Conservation (phyloP, 2,888 invertebrate species). For the Zygaena filipendulae region DNA sequence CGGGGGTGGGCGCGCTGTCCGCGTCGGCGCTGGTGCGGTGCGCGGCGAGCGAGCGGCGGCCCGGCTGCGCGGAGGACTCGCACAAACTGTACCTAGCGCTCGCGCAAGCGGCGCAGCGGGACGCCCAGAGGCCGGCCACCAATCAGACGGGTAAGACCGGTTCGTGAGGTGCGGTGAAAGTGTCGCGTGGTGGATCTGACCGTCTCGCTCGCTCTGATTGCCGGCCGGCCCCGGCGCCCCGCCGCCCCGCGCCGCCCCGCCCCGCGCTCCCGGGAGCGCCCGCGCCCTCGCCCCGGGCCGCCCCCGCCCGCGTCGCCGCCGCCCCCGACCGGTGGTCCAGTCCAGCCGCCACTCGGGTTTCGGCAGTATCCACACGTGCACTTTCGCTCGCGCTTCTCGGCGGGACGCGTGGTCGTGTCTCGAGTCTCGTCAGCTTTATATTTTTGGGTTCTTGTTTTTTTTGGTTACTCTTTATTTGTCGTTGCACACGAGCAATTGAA, state of each 20-base stretch:
- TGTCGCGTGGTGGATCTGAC: conserved; percentile 46
- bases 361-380: conserved; percentile 57
- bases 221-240: conserved; percentile 32
- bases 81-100: conserved; percentile 49
- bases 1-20: conserved; percentile 27
- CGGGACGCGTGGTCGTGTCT: conserved; percentile 16
- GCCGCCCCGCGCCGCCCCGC: conserved; percentile 17
- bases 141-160: conserved; percentile 68
- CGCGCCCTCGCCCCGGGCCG: conserved; percentile 18
- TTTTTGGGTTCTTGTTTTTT: neutral
- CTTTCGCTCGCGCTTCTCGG: conserved; percentile 55
- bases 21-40: conserved; percentile 36
- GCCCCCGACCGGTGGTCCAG: conserved; percentile 24
- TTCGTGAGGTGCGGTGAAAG: conserved; percentile 52
- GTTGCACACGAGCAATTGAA: neutral
- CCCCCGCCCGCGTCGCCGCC: conserved; percentile 19
- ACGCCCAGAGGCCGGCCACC: conserved; percentile 51
- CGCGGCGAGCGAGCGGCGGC: conserved; percentile 24
- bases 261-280: conserved; percentile 21
- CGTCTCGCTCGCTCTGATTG: conserved; percentile 28
- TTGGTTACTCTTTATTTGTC: conserved; percentile 1
- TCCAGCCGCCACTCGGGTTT: conserved; percentile 33
- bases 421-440: too few species aligned
- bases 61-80: conserved; percentile 61
- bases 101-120: conserved; percentile 46